Conservation (phyloP, 1,140 invertebrate species). For the Lineus longissimus region DNA sequence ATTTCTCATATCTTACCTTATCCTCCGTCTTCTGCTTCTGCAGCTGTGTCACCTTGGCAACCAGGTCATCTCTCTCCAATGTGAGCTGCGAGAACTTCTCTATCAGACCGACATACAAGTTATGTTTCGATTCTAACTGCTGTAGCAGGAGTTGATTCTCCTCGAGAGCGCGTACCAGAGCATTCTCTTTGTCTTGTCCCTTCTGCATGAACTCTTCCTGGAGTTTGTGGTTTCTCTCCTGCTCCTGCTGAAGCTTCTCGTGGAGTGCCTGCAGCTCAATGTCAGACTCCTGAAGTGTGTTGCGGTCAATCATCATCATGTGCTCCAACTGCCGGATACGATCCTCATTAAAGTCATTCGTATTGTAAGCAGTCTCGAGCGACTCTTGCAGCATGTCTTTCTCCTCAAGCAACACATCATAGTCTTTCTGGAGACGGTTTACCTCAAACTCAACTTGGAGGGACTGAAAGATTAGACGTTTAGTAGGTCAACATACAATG, state of each 20-base stretch:
- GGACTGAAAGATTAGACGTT: not conserved
- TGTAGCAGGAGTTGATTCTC: too few species aligned
- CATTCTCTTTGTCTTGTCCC: not conserved
- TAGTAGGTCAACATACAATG: too few species aligned
- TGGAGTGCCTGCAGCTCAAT: not conserved
- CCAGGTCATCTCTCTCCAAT: too few species aligned
- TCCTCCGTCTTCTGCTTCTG: not conserved
- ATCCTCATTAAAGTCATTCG: slow-evolving; percentile 7
- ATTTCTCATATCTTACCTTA: not conserved
- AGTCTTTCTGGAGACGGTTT: not conserved
- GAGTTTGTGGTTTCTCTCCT: too few species aligned
- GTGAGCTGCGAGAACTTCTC: too few species aligned
- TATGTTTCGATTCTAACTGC: too few species aligned
- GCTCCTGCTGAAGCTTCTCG: not conserved
- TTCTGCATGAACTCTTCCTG: not conserved
- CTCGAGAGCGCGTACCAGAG: too few species aligned
- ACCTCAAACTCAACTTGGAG: not conserved
- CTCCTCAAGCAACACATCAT: not conserved
- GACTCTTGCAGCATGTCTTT: slow-evolving; percentile 1
- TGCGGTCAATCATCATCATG: not conserved
- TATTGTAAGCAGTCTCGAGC: slow-evolving; percentile 5
- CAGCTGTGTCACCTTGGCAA: not conserved
- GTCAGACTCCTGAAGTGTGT: not conserved
- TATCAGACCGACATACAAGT: too few species aligned
- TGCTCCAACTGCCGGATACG: not conserved